Conservation (phyloP, 2,888 invertebrate genomes). For the Diarsia brunnea region DNA sequence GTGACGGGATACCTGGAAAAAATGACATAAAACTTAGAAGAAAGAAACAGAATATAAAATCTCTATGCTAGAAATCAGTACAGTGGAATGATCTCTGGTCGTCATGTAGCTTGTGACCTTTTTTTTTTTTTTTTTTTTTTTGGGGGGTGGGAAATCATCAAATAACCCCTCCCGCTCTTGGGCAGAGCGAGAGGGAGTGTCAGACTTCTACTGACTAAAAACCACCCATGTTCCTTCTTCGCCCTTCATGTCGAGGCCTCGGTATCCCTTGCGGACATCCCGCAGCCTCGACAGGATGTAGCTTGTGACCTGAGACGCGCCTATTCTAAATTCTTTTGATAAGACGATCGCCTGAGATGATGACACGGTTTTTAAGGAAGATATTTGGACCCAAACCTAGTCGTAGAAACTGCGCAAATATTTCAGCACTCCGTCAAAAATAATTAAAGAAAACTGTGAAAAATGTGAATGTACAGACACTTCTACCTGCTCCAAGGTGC, state of each 20-base stretch:
- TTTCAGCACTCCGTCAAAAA: background rate
- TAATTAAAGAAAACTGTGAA: background rate
- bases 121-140: too few species aligned
- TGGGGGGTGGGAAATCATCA: too few species aligned
- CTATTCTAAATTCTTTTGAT: too few species aligned
- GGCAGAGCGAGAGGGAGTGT: too few species aligned
- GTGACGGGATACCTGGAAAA: slow-evolving; percentile 89
- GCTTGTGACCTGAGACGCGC: too few species aligned
- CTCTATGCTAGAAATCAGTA: background rate
- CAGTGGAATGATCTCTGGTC: background rate
- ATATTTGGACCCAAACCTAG: too few species aligned
- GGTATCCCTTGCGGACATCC: too few species aligned
- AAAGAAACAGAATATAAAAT: background rate
- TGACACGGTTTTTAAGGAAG: background rate
- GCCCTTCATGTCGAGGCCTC: too few species aligned
- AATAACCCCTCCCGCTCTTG: too few species aligned
- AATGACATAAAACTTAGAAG: background rate
- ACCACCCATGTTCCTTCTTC: too few species aligned
- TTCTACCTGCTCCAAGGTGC: background rate
- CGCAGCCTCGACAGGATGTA: too few species aligned
- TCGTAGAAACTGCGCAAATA: background rate
- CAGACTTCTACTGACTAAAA: too few species aligned
- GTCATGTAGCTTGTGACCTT: background rate
- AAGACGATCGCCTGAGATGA: background rate
- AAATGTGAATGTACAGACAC: background rate